Evolutionary conservation across 2,797 vertebrate genomes (phyloP).

Genomic region (Sandelia bainsii): DNA sequence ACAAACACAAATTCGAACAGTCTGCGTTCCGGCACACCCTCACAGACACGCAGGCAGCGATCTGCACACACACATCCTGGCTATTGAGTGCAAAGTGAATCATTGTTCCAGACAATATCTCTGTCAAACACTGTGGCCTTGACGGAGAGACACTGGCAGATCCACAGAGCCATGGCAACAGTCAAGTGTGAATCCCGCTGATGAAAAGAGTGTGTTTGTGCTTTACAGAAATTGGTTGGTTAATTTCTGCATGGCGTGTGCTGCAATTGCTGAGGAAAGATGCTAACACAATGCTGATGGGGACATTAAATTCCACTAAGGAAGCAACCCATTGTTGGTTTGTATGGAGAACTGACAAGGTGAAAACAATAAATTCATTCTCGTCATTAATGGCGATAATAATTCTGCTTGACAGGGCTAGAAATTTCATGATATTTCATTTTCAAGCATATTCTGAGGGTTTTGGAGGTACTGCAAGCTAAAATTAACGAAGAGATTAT

Average conservation of each 20-base stretch:
- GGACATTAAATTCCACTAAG: constrained; percentile 40
- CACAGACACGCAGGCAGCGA: constrained; percentile 5
- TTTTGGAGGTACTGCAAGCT: background rate
- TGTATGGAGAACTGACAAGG: constrained; percentile 3
- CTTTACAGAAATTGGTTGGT: constrained; percentile 66
- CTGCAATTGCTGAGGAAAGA: constrained; percentile 41
- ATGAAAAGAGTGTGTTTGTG: constrained; percentile 69
- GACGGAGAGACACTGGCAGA: constrained; percentile 76
- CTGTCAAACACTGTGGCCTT: constrained; percentile 83
- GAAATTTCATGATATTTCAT: background rate
- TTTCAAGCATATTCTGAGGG: background rate
- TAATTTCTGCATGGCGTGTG: constrained; percentile 55
- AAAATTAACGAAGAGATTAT: background rate
- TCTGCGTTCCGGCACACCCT: constrained; percentile 23
- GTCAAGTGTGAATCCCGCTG: constrained; percentile 74
- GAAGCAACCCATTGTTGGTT: constrained; percentile 23
- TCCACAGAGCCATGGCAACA: constrained; percentile 84
- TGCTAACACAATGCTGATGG: constrained; percentile 38
- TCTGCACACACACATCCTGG: constrained; percentile 2
- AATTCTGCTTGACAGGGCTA: background rate
- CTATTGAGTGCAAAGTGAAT: constrained; percentile 76
- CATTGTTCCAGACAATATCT: constrained; percentile 79
- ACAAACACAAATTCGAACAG: constrained; percentile 62
- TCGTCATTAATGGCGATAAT: background rate
- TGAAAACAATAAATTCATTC: background rate